These are phyloP conservation scores for Adelognathus sp. DNA, from an alignment of 2,888 invertebrate genomes.

Conservation along the genomic window DNA sequence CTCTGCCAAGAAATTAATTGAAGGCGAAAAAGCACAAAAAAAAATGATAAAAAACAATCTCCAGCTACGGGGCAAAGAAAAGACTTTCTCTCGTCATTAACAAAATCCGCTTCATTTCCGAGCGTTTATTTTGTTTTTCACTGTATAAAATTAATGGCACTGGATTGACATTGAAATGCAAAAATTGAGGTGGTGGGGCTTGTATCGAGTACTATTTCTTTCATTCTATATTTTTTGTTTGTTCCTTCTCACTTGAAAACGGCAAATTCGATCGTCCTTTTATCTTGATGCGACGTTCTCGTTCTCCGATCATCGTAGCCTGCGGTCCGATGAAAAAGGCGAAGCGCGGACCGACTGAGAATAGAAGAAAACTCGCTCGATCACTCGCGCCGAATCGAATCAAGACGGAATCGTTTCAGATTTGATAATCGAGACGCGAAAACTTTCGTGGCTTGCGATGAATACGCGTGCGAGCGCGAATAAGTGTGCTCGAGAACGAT, in stretches of 20 bases:
- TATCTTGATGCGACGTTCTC: conserved; percentile 1
- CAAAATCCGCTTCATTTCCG: conserved; percentile 25
- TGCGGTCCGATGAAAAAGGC: neutral
- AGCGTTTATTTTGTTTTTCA: neutral
- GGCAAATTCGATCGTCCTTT: conserved; percentile 7
- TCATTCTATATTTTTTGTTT: neutral
- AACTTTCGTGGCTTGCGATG: neutral
- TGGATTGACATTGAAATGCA: neutral
- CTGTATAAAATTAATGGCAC: neutral
- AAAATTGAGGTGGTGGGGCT: conserved; percentile 73
- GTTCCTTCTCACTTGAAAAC: neutral
- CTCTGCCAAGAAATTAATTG: conserved; percentile 47
- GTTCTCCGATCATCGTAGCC: neutral
- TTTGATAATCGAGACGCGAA: neutral
- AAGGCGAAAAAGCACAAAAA: conserved; percentile 4
- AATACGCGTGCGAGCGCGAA: neutral
- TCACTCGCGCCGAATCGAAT: neutral
- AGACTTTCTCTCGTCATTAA: conserved; percentile 28
- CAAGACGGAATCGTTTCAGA: neutral
- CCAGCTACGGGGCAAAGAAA: conserved; percentile 1
- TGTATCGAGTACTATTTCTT: conserved; percentile 63
- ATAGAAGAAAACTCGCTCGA: neutral
- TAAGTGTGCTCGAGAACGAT: neutral
- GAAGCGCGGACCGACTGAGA: neutral
- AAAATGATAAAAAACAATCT: conserved; percentile 13